Evolutionary conservation across 1,140 invertebrate genomes (phyloP).

Genomic region (Frieseomelitta varia): DNA sequence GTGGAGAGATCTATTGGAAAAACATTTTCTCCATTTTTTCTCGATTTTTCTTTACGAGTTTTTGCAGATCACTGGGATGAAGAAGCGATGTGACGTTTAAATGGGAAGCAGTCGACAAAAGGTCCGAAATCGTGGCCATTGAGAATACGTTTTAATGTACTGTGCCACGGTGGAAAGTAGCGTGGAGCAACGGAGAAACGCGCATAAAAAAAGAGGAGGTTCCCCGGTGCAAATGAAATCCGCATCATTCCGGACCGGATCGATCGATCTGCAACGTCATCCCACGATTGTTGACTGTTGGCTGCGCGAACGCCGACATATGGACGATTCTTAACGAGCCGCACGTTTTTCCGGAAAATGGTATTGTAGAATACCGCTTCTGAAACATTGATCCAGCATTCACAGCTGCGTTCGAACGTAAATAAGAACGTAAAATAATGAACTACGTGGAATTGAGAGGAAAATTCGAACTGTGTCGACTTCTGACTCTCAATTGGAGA

Average conservation of each 20-base stretch:
- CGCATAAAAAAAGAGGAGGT: slow-evolving; percentile 17
- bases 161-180: slow-evolving; percentile 32
- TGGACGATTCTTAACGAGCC: slow-evolving; percentile 32
- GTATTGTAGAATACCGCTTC: neutral
- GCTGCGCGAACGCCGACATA: slow-evolving; percentile 7
- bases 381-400: neutral
- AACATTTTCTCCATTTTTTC: slow-evolving; percentile 25
- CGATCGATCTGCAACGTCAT: slow-evolving; percentile 59
- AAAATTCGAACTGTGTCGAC: too few species aligned
- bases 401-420: neutral
- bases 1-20: neutral
- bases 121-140: slow-evolving; percentile 21
- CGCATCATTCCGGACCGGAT: neutral
- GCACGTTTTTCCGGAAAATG: slow-evolving; percentile 35
- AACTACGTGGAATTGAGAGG: neutral
- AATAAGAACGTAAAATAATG: neutral
- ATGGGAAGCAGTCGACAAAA: slow-evolving; percentile 56
- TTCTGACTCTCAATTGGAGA: too few species aligned
- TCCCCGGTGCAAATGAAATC: slow-evolving; percentile 45
- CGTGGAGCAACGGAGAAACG: slow-evolving; percentile 19
- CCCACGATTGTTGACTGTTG: neutral
- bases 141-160: slow-evolving; percentile 58
- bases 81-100: slow-evolving; percentile 44
- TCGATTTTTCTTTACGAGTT: slow-evolving; percentile 20
- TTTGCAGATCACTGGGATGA: slow-evolving; percentile 57